Evolutionary conservation across 2,113 vertebrate genomes (phyloP).

Genomic region (Brachyistius frenatus): DNA sequence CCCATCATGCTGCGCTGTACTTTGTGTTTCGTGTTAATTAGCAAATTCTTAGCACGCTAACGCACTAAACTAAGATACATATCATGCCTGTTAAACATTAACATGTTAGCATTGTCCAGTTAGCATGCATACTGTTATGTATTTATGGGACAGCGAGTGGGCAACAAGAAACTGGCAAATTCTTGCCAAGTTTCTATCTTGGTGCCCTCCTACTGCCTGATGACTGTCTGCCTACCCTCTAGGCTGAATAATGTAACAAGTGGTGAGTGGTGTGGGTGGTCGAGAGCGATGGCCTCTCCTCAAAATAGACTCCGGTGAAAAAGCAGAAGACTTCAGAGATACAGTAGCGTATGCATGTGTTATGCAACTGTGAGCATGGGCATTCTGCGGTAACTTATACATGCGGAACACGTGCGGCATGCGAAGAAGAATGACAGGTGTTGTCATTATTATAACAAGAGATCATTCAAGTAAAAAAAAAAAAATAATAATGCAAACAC

Average conservation of each 20-base stretch:
- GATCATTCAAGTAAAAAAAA: not conserved
- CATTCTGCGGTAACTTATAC: too few species aligned
- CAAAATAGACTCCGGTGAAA: conserved; percentile 77
- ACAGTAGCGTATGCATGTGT: not conserved
- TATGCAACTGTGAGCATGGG: conserved; percentile 12
- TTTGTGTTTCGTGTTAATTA: too few species aligned
- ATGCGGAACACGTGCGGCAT: not conserved
- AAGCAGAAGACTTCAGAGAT: conserved; percentile 36
- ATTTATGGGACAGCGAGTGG: not conserved
- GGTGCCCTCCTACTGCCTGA: conserved; percentile 21
- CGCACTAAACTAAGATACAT: too few species aligned
- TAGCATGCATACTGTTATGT: too few species aligned
- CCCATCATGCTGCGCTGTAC: too few species aligned
- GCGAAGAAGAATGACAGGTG: not conserved
- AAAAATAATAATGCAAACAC: too few species aligned
- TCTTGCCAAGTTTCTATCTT: conserved; percentile 17
- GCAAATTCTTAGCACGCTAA: too few species aligned
- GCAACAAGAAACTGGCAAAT: not conserved
- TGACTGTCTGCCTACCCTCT: conserved; percentile 54
- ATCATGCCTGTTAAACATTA: too few species aligned
- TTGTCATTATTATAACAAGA: not conserved
- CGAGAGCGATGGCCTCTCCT: conserved; percentile 71
- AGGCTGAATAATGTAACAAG: conserved; percentile 82
- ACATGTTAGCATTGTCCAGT: too few species aligned
- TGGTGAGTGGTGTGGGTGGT: conserved; percentile 72